Evolutionary conservation across 2,888 invertebrate species (phyloP).

Genomic region (Amphipoea oculea): DNA sequence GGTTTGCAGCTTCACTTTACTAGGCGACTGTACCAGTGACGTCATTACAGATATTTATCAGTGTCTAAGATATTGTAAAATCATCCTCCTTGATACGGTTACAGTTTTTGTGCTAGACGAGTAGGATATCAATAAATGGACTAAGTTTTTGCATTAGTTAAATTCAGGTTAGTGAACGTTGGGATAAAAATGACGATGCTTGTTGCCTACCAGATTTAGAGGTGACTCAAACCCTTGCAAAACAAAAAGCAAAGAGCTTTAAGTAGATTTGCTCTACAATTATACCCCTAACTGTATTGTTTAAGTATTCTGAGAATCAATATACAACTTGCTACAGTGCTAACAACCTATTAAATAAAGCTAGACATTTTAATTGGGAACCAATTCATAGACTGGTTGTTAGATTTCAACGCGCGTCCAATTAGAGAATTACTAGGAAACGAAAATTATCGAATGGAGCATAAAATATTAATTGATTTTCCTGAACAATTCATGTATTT

Average conservation of each 20-base stretch:
- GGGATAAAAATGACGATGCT: conserved; percentile 20
- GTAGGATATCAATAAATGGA: conserved; percentile 45
- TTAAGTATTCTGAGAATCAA: conserved; percentile 25
- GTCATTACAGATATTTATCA: conserved; percentile 60
- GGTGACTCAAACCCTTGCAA: conserved; percentile 21
- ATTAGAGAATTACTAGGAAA: conserved; percentile 22
- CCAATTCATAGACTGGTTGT: conserved; percentile 26
- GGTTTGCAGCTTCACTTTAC: conserved; percentile 71
- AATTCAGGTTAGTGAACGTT: conserved; percentile 22
- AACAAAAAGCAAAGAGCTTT: conserved; percentile 10
- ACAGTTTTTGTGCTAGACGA: conserved; percentile 47
- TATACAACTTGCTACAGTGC: conserved; percentile 8
- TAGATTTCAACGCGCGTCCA: conserved; percentile 12
- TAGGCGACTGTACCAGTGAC: conserved; percentile 60
- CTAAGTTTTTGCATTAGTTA: conserved; percentile 46
- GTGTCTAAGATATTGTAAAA: conserved; percentile 46
- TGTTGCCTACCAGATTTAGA: conserved; percentile 13
- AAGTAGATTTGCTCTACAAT: conserved; percentile 9
- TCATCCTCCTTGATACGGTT: conserved; percentile 51
- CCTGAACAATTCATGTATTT: not conserved
- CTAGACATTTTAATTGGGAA: conserved; percentile 21
- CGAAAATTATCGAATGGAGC: not conserved
- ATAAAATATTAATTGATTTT: not conserved
- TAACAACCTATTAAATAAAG: conserved; percentile 19
- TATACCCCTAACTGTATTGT: conserved; percentile 2